These are phyloP conservation scores for Rhinopomastus cyanomelas DNA, from an alignment of 2,113 vertebrate genomes.

Conservation along the genomic window DNA sequence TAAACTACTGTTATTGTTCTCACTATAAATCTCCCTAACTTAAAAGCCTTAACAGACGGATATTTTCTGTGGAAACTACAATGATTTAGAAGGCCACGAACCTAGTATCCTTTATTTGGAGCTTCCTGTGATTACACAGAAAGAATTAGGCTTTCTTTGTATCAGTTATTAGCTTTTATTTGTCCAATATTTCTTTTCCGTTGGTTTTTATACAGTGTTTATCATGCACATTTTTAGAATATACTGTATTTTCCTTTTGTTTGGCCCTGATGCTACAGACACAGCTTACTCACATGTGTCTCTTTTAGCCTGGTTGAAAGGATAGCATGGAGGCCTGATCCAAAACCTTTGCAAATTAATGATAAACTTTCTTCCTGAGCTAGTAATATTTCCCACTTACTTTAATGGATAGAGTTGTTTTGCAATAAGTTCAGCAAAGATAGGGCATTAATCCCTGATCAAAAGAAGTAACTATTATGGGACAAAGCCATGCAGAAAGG, in stretches of 20 bases:
- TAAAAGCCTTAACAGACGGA: neutral
- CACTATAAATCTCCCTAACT: slow-evolving; percentile 27
- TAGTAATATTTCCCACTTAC: neutral
- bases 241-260: neutral
- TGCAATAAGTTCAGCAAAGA: neutral
- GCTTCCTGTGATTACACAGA: slow-evolving; percentile 23
- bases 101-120: neutral
- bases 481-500: neutral
- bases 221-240: neutral
- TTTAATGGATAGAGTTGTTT: neutral
- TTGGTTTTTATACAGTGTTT: neutral
- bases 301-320: neutral
- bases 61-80: slow-evolving; percentile 28
- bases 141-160: neutral
- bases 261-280: neutral
- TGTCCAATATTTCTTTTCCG: slow-evolving; percentile 29
- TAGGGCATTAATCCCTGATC: neutral
- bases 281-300: neutral
- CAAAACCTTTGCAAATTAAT: neutral
- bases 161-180: slow-evolving; percentile 12
- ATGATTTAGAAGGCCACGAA: slow-evolving; percentile 20
- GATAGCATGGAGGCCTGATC: neutral
- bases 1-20: slow-evolving; percentile 61
- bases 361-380: neutral
- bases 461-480: neutral